A percentile compares a stretch with the other conserved stretches of the same genome.
phyloP scores from a whole-genome alignment of 2,888 invertebrate species.

The Gisinianus flammeolus region DNA sequence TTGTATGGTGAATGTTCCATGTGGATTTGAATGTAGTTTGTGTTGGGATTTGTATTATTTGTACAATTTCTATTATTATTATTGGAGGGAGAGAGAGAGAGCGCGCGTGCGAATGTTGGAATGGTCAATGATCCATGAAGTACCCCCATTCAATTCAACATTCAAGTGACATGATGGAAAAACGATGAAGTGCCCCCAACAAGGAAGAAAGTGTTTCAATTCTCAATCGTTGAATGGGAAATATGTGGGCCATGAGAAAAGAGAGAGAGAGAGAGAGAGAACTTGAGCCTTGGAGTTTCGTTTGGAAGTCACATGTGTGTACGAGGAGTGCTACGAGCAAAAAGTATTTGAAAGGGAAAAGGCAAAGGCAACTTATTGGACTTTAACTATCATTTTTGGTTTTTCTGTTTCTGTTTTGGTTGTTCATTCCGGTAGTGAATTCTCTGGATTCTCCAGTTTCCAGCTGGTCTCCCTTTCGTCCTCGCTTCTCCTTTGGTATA shows the following conservation, averaged over 20 bases:
- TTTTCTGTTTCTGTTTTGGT: not conserved
- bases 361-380: not conserved
- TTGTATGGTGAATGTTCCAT: not conserved
- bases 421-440: not conserved
- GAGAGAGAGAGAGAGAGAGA: not conserved
- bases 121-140: constrained; percentile 40
- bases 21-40: not conserved
- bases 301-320: not conserved
- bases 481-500: not conserved
- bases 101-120: constrained; percentile 32
- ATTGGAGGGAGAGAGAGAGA: not conserved
- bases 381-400: not conserved
- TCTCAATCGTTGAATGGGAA: not conserved
- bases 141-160: not conserved
- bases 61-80: too few relatives aligned
- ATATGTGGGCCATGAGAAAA: not conserved
- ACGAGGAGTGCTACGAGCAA: not conserved
- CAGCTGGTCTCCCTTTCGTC: not conserved
- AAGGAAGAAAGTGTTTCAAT: not conserved
- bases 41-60: not conserved
- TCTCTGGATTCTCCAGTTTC: not conserved
- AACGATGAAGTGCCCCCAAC: not conserved
- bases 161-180: not conserved
- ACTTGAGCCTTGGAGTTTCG: not conserved
- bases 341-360: not conserved